Conservation (phyloP, 1,140 invertebrate genomes). For the Drosophila nannoptera region DNA sequence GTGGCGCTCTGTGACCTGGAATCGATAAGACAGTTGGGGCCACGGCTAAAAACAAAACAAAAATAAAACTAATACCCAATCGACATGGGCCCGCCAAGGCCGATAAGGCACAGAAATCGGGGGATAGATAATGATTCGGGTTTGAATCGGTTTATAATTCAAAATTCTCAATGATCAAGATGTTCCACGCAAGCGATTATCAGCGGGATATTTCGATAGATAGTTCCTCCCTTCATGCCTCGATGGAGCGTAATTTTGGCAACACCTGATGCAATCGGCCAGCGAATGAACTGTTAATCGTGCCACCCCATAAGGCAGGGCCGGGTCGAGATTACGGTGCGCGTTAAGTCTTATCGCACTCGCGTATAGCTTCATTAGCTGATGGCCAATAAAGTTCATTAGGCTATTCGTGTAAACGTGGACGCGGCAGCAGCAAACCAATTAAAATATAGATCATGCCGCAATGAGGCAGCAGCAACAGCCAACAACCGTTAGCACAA, state of each 20-base stretch:
- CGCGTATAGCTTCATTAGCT: conserved; percentile 70
- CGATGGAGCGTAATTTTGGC: conserved; percentile 2
- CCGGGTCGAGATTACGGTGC: conserved; percentile 16
- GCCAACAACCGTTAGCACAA: conserved; percentile 55
- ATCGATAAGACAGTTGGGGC: conserved; percentile 60
- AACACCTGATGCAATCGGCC: conserved; percentile 1
- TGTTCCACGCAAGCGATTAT: too few species aligned
- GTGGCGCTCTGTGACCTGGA: conserved; percentile 59
- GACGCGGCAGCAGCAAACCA: conserved; percentile 49
- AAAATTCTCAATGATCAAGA: too few species aligned
- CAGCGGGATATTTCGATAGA: too few species aligned
- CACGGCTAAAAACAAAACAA: conserved; percentile 23
- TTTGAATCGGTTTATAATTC: too few species aligned
- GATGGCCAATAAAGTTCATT: conserved; percentile 64
- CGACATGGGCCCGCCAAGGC: neutral
- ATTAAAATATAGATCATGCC: conserved; percentile 76
- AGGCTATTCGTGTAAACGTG: conserved; percentile 27
- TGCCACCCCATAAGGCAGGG: conserved; percentile 14
- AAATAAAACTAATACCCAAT: neutral
- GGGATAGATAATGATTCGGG: too few species aligned
- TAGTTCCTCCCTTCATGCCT: too few species aligned
- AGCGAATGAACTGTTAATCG: conserved; percentile 22
- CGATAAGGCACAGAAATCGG: neutral
- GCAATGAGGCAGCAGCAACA: conserved; percentile 2
- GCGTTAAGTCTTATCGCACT: conserved; percentile 32